phyloP scores from a whole-genome alignment of 2,888 invertebrate genomes.

The Anticlea derivata region DNA sequence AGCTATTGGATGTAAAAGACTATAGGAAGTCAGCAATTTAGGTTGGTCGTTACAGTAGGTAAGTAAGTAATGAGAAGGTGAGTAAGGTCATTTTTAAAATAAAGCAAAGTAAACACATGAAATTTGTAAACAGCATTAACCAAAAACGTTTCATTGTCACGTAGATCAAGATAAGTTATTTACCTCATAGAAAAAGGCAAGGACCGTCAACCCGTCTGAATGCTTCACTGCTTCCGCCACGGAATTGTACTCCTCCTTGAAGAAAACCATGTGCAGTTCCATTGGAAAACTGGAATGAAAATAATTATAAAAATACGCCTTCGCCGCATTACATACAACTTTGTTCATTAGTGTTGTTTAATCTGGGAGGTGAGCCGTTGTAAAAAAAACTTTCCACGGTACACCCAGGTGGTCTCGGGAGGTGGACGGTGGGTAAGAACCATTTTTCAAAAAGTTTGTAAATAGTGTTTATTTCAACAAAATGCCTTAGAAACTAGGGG shows the following conservation, averaged over 20 bases:
- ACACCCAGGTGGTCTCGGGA: too few relatives aligned
- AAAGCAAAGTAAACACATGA: slow-evolving; percentile 3
- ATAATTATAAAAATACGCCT: too few relatives aligned
- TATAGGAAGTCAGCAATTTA: slow-evolving; percentile 3
- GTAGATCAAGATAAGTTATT: slow-evolving; percentile 35
- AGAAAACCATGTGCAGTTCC: slow-evolving; percentile 91
- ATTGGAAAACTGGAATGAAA: slow-evolving; percentile 85
- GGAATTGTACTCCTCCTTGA: slow-evolving; percentile 85
- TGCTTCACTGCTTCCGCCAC: slow-evolving; percentile 85
- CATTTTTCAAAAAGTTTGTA: too few relatives aligned
- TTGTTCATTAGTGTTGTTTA: too few relatives aligned
- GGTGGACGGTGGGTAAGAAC: too few relatives aligned
- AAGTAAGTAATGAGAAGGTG: background rate
- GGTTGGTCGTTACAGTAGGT: background rate
- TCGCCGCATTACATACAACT: too few relatives aligned
- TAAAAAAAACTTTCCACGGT: too few relatives aligned
- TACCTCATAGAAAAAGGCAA: slow-evolving; percentile 92
- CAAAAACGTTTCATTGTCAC: background rate
- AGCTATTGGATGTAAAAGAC: background rate
- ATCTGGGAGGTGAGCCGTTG: too few relatives aligned
- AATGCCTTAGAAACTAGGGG: too few relatives aligned
- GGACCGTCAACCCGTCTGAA: slow-evolving; percentile 89
- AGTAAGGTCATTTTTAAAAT: slow-evolving; percentile 2
- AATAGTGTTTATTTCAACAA: too few relatives aligned
- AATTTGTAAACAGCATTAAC: background rate